Base-by-base conservation (phyloP, 2,797 vertebrate species). In the Lepilemur septentrionalis region DNA sequence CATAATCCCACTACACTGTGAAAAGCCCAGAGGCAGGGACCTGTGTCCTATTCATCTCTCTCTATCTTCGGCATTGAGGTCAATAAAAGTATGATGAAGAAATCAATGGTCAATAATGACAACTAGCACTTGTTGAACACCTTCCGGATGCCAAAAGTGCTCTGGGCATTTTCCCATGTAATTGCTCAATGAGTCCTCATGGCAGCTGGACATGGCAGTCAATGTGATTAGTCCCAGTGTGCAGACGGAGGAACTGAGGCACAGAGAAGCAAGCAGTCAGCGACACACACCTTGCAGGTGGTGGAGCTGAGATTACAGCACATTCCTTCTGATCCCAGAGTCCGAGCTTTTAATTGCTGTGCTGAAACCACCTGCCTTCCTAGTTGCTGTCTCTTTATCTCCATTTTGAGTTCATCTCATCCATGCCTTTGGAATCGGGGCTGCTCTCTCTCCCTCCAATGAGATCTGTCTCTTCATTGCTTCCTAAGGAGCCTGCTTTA, bases 181-280 rank as follows among this genome's bases (percentile, higher is more conserved):
- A 28, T 46, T 61, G 20, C 1, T 76, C 69, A 25, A 15, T 35
- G 57, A 25, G 2, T 82, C 63, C 86, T 85, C 61, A 41, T 48
- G 46, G 25, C 10, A 48, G 3, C 52, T n/a, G 28, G 2, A 6
- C 0, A 0, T 4, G 2, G 28, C 12, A 46, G 23, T 43, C 11
- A 12, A 22, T 28, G 20, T 3, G 22, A 28, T 5, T 61, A 17
- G 1, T 55, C 41, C 55, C 14, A 30, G 28, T 20, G 23, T 20
- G 22, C 52, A 67, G 38, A 52, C 0, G n/a, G 75, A 59, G 13
- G 11, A 82, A 50, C 59, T 1, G 32, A 73, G 90, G 38, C 38
- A 18, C 59, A 57, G 43, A 75, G 57, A 72, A 67, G 59, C 43
- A 25, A 23, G 4, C 10, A 22, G 41, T 20, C 35, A 43, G 17